Evolutionary conservation across 2,888 invertebrate species (phyloP), one percentile per base, ranked within the genome.

Genomic region (Pilophorus perplexus): DNA sequence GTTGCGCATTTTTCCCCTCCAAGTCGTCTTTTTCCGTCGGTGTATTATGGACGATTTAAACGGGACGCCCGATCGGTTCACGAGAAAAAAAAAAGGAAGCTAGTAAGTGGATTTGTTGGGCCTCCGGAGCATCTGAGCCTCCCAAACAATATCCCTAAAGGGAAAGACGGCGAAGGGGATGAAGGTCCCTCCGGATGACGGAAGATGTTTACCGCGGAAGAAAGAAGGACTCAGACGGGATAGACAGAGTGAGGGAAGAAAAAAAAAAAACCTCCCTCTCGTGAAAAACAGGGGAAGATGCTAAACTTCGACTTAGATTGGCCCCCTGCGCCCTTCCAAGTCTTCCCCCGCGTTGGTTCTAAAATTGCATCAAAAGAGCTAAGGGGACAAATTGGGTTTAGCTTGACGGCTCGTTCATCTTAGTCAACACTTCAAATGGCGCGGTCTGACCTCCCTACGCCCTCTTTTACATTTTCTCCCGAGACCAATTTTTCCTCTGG

Each of bases 381-480:
- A 27, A 57, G 14, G 57, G 57, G 57, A 59, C 59, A 42, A 59
- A 59, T 59, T 59, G 59, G 42, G 59, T 59, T 59, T 59, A 59
- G 25, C 59, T 59, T 59, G 59, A 59, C 40, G 59, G 59, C 25
- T 59, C 59, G 59, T 59, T 59, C 59, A 59, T 59, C 59, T 59
- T 59, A 52, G 28, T 52, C 52, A 52, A 52, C 52, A 52, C 33
- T 18, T 23, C 48, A 23, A 50, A 52, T n/a, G 14, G 52, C 48
- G 52, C 52, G 52, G 52, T 52, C 52, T 28, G 28, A 27, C 52
- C 16, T 28, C 52, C 33, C 33, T 28, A 28, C 52, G 28, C 28
- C 33, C 12, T 33, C 33, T 12, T 33, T 33, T 33, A 33, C 33
- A 33, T 12, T 33, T 33, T 33, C 12, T 12, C 33, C 33, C 12